Conservation (phyloP, 2,113 vertebrate species). For the Actenoides hombroni region DNA sequence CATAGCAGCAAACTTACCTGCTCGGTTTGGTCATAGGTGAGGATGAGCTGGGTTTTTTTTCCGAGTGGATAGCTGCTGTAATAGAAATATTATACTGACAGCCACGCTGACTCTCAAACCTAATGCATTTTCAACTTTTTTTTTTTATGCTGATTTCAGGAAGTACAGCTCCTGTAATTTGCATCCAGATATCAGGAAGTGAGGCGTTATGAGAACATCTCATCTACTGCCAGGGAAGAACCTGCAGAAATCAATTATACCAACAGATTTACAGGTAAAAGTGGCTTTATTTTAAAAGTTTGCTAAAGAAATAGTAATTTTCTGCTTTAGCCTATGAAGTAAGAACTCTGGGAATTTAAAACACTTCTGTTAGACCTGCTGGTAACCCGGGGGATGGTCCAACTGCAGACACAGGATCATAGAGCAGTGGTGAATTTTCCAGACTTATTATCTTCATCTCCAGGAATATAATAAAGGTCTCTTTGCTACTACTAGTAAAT, state of each 20-base stretch:
- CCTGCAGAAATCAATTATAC: not conserved
- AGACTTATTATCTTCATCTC: not conserved
- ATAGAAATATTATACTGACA: slow-evolving; percentile 48
- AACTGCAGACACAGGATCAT: not conserved
- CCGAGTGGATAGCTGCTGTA: slow-evolving; percentile 35
- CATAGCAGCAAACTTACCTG: not conserved
- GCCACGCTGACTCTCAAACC: slow-evolving; percentile 25
- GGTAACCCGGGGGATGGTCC: not conserved
- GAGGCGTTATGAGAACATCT: not conserved
- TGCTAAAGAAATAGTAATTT: not conserved
- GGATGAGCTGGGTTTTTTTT: not conserved
- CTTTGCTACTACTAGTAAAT: not conserved
- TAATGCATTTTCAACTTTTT: slow-evolving; percentile 30
- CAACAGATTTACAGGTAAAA: not conserved
- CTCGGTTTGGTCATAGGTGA: not conserved
- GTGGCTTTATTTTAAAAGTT: not conserved
- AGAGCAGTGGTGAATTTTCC: not conserved
- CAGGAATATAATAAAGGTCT: not conserved
- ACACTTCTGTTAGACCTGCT: not conserved
- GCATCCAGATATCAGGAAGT: slow-evolving; percentile 19
- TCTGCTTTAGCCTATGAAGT: not conserved
- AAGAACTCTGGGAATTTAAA: not conserved
- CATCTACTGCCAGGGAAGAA: not conserved
- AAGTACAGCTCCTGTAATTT: slow-evolving; percentile 34
- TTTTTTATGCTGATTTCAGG: slow-evolving; percentile 57